A percentile compares a stretch with the other conserved stretches of the same genome.
Evolutionary conservation across 2,888 invertebrate species (phyloP).

Genomic region (Leucoptera coffeella): DNA sequence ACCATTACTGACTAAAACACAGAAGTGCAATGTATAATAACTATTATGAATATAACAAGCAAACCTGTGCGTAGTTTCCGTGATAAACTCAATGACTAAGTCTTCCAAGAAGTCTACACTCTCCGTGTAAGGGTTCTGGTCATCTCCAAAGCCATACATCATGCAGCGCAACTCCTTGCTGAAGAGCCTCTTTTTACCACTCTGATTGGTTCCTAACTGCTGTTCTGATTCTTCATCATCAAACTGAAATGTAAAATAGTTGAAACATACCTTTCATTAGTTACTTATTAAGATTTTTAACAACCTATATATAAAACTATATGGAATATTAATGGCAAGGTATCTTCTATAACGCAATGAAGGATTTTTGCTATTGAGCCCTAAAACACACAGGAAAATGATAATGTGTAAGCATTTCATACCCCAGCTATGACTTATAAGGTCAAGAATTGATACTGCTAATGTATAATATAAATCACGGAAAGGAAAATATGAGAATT

Average conservation of each 20-base stretch:
- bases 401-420: too few relatives aligned
- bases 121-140: slow-evolving; percentile 98
- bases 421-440: too few relatives aligned
- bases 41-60: slow-evolving; percentile 1
- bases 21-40: background rate
- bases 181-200: slow-evolving; percentile 77
- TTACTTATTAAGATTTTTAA: background rate
- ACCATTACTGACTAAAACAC: background rate
- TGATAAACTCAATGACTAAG: slow-evolving; percentile 94
- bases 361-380: too few relatives aligned
- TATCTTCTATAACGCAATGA: too few relatives aligned
- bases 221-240: slow-evolving; percentile 70
- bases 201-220: slow-evolving; percentile 60
- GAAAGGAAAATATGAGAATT: too few relatives aligned
- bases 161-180: slow-evolving; percentile 92
- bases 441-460: too few relatives aligned
- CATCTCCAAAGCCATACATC: slow-evolving; percentile 99
- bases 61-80: slow-evolving; percentile 83
- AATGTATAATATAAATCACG: too few relatives aligned
- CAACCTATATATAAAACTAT: background rate
- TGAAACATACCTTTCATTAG: background rate
- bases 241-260: slow-evolving; percentile 25
- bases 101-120: slow-evolving; percentile 97
- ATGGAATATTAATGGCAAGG: too few relatives aligned
- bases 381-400: too few relatives aligned